Percentiles rank a stretch among this genome's conserved stretches.
Conservation (phyloP, 2,888 invertebrate genomes). For the Tineola bisselliella region DNA sequence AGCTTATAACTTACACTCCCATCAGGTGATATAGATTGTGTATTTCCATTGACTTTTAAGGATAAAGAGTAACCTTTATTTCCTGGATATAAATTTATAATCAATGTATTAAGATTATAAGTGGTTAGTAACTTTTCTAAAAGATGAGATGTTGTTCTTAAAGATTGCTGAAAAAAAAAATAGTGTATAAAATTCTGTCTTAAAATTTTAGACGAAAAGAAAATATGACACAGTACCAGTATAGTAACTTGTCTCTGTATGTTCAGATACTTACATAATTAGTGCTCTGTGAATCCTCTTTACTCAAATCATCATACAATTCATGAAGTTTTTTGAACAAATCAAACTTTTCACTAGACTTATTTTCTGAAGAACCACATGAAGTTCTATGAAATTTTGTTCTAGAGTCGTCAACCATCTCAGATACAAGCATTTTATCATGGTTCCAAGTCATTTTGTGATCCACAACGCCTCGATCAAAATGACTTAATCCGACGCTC, state of each 20-base stretch:
- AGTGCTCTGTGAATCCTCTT: conserved; percentile 52
- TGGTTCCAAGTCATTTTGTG: conserved; percentile 67
- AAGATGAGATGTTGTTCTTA: conserved; percentile 74
- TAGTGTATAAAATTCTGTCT: background rate
- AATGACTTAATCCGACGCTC: conserved; percentile 54
- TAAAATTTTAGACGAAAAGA: background rate
- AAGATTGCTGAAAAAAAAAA: conserved; percentile 51
- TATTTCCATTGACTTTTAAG: conserved; percentile 70
- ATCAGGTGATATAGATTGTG: conserved; percentile 52
- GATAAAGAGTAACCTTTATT: conserved; percentile 89
- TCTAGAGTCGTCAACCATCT: conserved; percentile 59
- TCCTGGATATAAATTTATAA: conserved; percentile 90
- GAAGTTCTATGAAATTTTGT: conserved; percentile 59
- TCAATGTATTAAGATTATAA: conserved; percentile 88
- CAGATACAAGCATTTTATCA: conserved; percentile 60
- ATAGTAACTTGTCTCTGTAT: background rate
- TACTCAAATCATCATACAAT: conserved; percentile 55
- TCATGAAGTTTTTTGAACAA: conserved; percentile 62
- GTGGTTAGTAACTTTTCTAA: conserved; percentile 85
- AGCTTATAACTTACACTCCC: conserved; percentile 56
- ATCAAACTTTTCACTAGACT: conserved; percentile 54
- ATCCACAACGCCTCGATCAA: conserved; percentile 58
- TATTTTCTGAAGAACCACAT: conserved; percentile 36
- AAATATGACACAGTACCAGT: background rate
- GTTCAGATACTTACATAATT: conserved; percentile 49